Base-by-base conservation (phyloP, 2,797 vertebrate species). In the Todus mexicanus region DNA sequence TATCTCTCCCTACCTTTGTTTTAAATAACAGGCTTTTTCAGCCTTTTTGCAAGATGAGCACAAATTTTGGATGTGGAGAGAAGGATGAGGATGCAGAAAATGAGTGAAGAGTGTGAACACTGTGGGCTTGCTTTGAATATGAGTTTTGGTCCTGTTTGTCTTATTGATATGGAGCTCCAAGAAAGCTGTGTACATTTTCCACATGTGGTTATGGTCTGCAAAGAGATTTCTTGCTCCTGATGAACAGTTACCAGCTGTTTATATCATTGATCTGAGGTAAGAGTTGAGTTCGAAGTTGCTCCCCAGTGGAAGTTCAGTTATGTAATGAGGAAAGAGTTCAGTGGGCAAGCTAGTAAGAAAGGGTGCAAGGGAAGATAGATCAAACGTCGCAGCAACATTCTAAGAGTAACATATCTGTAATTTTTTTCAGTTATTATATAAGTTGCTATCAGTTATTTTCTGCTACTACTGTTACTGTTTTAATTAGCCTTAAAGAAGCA, bases 151-250 rank as follows among this genome's bases (percentile, higher is more conserved):
- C 33, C 53, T 78, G 12, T 14, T 23, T 88, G 31, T 81, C 40
- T 79, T 4, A 3, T 35, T 78, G 20, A 4, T 80, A 88, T 33
- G 75, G 25, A 47, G 35, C 35, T 63, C 47, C 61, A 12, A 74
- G 59, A 22, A 12, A 38, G 38, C 3, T 6, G 6, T 64, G 10
- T 61, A 21, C 42, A 9, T 75, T 57, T 80, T 70, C 15, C 53
- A 0, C 0, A 0, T 13, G 13, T 64, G 38, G 21, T 33, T 87
- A 9, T 19, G 15, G 26, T 31, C 23, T 37, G 22, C 17, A 47
- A 57, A 57, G 51, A 69, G 57, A 70, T 15, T 31, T 78, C 33
- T 78, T 84, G 37, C 4, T 5, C 25, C 33, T 57, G 40, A 23
- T 76, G 50, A 74, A 18, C 33, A 50, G 25, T 23, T 47, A 26